These are phyloP conservation scores for Benthosema pterotum DNA, from an alignment of 2,797 vertebrate genomes.

Conservation along the genomic window DNA sequence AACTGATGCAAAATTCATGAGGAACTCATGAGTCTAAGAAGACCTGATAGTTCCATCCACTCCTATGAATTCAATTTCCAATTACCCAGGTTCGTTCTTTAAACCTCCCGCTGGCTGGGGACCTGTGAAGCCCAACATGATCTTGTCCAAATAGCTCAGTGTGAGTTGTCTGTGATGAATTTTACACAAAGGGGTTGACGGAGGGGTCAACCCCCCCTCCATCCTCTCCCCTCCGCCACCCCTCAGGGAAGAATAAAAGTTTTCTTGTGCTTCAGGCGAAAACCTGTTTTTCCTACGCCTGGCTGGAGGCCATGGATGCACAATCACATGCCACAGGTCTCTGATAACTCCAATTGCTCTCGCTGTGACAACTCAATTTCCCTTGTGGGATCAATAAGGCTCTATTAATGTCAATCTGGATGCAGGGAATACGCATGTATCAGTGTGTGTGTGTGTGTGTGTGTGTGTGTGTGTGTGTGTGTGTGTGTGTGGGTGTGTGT, in stretches of 20 bases:
- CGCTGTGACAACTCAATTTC: no score
- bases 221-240: no score
- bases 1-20: not conserved
- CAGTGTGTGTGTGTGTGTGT: no score
- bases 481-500: no score
- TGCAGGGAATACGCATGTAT: no score
- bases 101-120: constrained; percentile 5
- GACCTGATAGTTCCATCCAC: constrained; percentile 12
- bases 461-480: no score
- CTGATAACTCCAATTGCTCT: no score
- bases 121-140: constrained; percentile 55
- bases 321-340: no score
- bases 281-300: no score
- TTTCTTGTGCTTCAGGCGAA: constrained; percentile 8
- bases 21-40: not conserved
- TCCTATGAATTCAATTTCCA: constrained; percentile 38
- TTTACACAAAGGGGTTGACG: constrained; percentile 61
- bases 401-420: no score
- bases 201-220: constrained; percentile 53
- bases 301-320: no score
- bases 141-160: constrained; percentile 51
- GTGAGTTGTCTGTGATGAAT: constrained; percentile 67
- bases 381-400: no score
- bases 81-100: constrained; percentile 32
- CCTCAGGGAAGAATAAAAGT: constrained; percentile 18